phyloP scores from a whole-genome alignment of 2,888 invertebrate species.

The Thymelicus acteon region DNA sequence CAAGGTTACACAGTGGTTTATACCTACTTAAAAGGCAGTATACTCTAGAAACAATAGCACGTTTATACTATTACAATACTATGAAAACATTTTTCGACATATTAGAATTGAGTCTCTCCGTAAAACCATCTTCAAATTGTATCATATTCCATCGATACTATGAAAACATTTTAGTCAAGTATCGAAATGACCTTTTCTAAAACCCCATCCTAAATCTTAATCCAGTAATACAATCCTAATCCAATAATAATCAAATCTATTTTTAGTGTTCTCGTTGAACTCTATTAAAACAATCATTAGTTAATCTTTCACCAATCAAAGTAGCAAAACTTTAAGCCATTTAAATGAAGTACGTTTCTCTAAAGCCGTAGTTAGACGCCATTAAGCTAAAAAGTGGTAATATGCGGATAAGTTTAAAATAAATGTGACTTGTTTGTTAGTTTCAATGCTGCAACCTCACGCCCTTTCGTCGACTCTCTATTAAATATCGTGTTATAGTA shows the following conservation, averaged over 20 bases:
- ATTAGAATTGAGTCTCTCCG: too few relatives aligned
- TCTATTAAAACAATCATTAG: background rate
- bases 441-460: background rate
- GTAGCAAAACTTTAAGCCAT: background rate
- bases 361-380: slow-evolving; percentile 3
- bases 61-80: too few relatives aligned
- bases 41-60: too few relatives aligned
- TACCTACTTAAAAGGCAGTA: too few relatives aligned
- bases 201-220: background rate
- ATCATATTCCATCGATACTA: too few relatives aligned
- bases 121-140: too few relatives aligned
- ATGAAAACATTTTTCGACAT: too few relatives aligned
- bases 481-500: background rate
- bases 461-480: background rate
- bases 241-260: too few relatives aligned
- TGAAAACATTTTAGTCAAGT: too few relatives aligned
- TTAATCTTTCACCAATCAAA: slow-evolving; percentile 2
- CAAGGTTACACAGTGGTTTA: too few relatives aligned
- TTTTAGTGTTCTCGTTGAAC: too few relatives aligned
- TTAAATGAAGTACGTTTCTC: background rate
- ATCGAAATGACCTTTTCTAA: background rate
- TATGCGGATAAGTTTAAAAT: slow-evolving; percentile 51
- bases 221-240: background rate
- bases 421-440: slow-evolving; percentile 66
- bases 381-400: slow-evolving; percentile 44